Conservation (phyloP, 2,888 invertebrate genomes). For the Eristalis tenax region DNA sequence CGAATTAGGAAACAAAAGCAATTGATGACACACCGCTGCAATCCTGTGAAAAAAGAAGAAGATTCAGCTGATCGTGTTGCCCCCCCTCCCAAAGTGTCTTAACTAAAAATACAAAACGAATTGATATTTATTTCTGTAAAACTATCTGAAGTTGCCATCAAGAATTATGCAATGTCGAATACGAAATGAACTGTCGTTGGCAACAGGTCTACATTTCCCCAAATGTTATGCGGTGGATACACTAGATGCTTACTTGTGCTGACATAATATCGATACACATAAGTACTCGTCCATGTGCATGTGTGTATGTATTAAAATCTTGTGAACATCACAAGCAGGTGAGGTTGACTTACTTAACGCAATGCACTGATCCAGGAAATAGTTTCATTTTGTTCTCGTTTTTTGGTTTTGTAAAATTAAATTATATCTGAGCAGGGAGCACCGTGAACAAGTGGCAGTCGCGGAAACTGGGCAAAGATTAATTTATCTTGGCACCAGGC, state of each 20-base stretch:
- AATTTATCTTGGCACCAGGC: slow-evolving; percentile 38
- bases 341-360: slow-evolving; percentile 19
- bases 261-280: not conserved
- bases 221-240: slow-evolving; percentile 35
- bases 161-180: slow-evolving; percentile 58
- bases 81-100: not conserved
- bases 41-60: slow-evolving; percentile 26
- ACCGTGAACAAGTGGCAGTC: not conserved
- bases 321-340: slow-evolving; percentile 29
- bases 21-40: slow-evolving; percentile 21
- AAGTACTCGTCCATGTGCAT: not conserved
- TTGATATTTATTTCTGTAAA: slow-evolving; percentile 65
- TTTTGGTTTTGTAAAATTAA: slow-evolving; percentile 22
- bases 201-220: slow-evolving; percentile 24
- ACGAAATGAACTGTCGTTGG: slow-evolving; percentile 47
- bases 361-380: slow-evolving; percentile 54
- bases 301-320: not conserved
- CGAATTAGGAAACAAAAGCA: not conserved
- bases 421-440: slow-evolving; percentile 11
- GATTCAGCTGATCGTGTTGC: slow-evolving; percentile 42
- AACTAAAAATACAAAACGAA: slow-evolving; percentile 54
- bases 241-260: not conserved
- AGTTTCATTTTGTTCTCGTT: not conserved
- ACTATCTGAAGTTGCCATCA: slow-evolving; percentile 56
- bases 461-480: not conserved